These are phyloP conservation scores for Gadus chalcogrammus DNA, from an alignment of 2,113 vertebrate genomes.

Conservation along the genomic window DNA sequence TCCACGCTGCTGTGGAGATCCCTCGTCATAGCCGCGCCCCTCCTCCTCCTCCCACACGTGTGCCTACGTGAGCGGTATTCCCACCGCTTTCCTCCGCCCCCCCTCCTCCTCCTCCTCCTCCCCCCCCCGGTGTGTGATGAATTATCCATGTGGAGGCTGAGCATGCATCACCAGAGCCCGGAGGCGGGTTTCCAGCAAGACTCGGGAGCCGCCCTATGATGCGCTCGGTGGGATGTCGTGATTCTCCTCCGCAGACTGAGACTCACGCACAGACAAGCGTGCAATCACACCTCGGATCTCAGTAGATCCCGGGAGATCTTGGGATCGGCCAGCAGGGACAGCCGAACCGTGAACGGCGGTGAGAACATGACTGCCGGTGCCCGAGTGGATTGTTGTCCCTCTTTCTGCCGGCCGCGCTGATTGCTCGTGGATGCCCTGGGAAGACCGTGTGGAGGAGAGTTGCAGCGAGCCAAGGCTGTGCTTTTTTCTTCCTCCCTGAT, in stretches of 20 bases:
- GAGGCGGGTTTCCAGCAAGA: background rate
- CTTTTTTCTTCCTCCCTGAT: no score
- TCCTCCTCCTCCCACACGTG: slow-evolving; percentile 23
- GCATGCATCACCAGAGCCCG: slow-evolving; percentile 11
- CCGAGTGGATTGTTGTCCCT: no score
- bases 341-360: no score
- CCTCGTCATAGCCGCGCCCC: slow-evolving; percentile 34
- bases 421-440: no score
- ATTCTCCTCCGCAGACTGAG: background rate
- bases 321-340: background rate
- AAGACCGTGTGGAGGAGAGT: no score
- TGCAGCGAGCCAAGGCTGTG: no score
- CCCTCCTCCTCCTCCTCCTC: no score
- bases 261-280: no score
- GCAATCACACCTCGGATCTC: no score
- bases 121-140: slow-evolving; percentile 30
- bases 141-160: slow-evolving; percentile 59
- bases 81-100: slow-evolving; percentile 24
- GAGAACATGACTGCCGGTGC: no score
- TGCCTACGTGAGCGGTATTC: slow-evolving; percentile 36
- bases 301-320: no score
- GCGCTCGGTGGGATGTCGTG: background rate
- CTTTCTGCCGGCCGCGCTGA: no score
- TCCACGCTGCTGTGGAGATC: slow-evolving; percentile 64
- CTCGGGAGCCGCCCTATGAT: background rate